These are phyloP conservation scores for Napeogenes inachia DNA, from an alignment of 2,888 invertebrate species.

Conservation along the genomic window DNA sequence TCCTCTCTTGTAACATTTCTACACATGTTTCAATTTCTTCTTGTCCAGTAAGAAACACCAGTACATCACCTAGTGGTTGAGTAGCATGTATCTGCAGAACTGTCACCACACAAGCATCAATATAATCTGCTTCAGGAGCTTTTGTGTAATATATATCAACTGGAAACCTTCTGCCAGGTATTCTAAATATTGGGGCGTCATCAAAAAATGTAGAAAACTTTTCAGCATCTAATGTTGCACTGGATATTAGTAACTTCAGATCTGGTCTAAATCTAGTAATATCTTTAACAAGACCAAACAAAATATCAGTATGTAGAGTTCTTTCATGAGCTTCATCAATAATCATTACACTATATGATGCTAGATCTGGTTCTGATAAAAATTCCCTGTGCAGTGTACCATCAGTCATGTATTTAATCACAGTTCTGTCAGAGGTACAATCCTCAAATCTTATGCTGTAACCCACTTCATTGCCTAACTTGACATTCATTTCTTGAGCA, in stretches of 20 bases:
- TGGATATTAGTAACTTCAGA: slow-evolving; percentile 96
- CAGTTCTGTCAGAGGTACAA: slow-evolving; percentile 97
- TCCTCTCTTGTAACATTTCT: slow-evolving; percentile 92
- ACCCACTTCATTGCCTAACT: slow-evolving; percentile 94
- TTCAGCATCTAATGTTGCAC: slow-evolving; percentile 98
- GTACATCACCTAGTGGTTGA: slow-evolving; percentile 95
- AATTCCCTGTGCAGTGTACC: slow-evolving; percentile 98
- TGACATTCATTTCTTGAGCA: slow-evolving; percentile 97
- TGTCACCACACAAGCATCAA: slow-evolving; percentile 98
- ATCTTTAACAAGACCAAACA: slow-evolving; percentile 98
- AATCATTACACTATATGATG: slow-evolving; percentile 98
- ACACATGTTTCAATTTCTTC: slow-evolving; percentile 95
- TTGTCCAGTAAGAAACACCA: slow-evolving; percentile 97
- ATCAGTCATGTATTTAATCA: slow-evolving; percentile 99
- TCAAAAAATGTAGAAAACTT: slow-evolving; percentile 99
- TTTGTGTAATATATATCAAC: slow-evolving; percentile 99
- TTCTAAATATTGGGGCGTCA: slow-evolving; percentile 97
- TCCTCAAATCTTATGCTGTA: slow-evolving; percentile 98
- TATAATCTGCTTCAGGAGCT: slow-evolving; percentile 99
- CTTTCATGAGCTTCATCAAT: slow-evolving; percentile 99
- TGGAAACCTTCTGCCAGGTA: slow-evolving; percentile 98
- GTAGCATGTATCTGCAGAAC: slow-evolving; percentile 98
- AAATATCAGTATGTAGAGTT: slow-evolving; percentile 97
- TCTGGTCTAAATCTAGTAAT: slow-evolving; percentile 95
- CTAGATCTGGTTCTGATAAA: slow-evolving; percentile 96